Base-by-base conservation (phyloP, 2,888 invertebrate species). In the Hirtodrosophila histrioides region DNA sequence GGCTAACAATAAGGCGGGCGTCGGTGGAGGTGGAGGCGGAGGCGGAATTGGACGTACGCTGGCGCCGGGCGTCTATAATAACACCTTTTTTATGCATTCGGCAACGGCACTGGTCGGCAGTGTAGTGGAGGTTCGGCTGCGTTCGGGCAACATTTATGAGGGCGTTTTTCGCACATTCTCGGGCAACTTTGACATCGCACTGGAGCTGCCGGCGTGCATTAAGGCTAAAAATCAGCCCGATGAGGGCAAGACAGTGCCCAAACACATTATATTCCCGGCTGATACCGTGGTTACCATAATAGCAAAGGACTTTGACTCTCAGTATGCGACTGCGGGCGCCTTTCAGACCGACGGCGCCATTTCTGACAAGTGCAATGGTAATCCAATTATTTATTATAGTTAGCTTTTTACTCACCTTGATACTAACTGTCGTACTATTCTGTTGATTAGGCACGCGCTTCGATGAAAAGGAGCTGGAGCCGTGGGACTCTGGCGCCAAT, bases 331-430 rank as follows among this genome's bases (percentile, higher is more conserved):
- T 35, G 95, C 95, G 91, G 97, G 97, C 92, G 94, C 95, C 53
- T 97, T 97, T 91, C 95, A 96, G 92, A 98, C 97, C 10, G 98
- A 98, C 90, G 94, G 95, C 71, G 96, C 96, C 73, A 98, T 98
- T 88, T 96, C 95, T 91, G 91, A 91, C 57, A 96, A 96, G 92
- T 96, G 95, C 91, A 97, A 97, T 92, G 97, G 97, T 93, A 78
- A 70, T 6, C 17, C 17, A 2, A 17, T 17, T 17, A 17, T 17
- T 17, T 17, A 17, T 17, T 17, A 17, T 17, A 17, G 1, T 2
- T 17, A 17, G 17, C 17, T 17, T 17, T 17, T 17, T 17, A 17
- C 17, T 17, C 2, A 1, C 17, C 17, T 17, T 17, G 17, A 17
- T 17, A 17, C 17, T 17, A 17, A 17, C 17, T 17, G 17, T 17